Base-by-base conservation (phyloP, 2,113 vertebrate species). In the Tamias sibiricus region DNA sequence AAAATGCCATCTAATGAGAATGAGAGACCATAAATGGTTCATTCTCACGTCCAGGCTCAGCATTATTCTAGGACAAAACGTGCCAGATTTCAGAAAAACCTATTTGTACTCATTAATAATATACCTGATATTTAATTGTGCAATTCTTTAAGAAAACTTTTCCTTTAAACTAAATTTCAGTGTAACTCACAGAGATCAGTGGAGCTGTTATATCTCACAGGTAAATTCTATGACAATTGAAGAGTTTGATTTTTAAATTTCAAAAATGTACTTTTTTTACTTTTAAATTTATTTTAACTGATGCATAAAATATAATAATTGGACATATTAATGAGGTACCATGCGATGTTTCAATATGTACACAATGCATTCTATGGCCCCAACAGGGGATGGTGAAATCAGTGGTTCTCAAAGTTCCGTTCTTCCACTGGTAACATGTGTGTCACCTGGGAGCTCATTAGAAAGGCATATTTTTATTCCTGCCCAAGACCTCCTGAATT, bases 1-100 rank as follows among this genome's bases (percentile, higher is more conserved):
- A 35, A 10, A 44, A 6, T n/a, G 20, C 11, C 13, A 10, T 1
- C 1, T 11, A 40, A 2, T 3, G 3, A 82, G 4, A 57, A 5
- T 1, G 32, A 62, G 10, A 74, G 9, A 2, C 22, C 28, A 4
- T 0, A 6, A 4, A 19, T 13, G 6, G 16, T 6, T 20, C 6
- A 6, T 24, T n/a, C 13, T 49, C 8, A 37, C 8, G 35, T 92
- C 35, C 4, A 17, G 8, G 11, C 28, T 64, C 35, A 81, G 2
- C 4, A 22, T 8, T 17, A 44, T 64, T 42, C 26, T 9, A 35
- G 4, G 8, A 57, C 32, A 22, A 22, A 52, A n/a, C 11, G 52
- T 8, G 7, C 13, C 9, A 66, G 2, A 66, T 8, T 30, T 66
- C 42, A 68, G 11, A 44, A 40, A 24, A 40, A 79, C 28, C 2